Base-by-base conservation (phyloP, 2,888 invertebrate species). In the Leptura quadrifasciata region DNA sequence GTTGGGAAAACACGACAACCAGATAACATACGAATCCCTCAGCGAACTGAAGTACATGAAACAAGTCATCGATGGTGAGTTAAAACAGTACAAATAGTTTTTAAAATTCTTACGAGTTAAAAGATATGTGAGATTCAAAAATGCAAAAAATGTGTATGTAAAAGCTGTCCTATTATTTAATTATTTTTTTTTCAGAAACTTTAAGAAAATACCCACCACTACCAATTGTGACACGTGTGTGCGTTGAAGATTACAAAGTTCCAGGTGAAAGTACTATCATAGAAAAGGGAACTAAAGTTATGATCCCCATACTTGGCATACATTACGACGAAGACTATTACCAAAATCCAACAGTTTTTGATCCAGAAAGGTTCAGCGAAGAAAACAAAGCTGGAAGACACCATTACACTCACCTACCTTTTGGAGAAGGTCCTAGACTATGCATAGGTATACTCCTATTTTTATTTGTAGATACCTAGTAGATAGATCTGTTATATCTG, bases 131-230 rank as follows among this genome's bases (percentile, higher is more conserved):
- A n/a, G n/a, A n/a, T n/a, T n/a, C n/a, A n/a, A n/a, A n/a, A n/a
- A n/a, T n/a, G n/a, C n/a, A n/a, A n/a, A n/a, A n/a, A n/a, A n/a
- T n/a, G n/a, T n/a, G n/a, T n/a, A n/a, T n/a, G n/a, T n/a, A n/a
- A n/a, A n/a, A n/a, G n/a, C n/a, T n/a, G n/a, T n/a, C n/a, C n/a
- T n/a, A n/a, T n/a, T n/a, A n/a, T n/a, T n/a, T n/a, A n/a, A n/a
- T n/a, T n/a, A n/a, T 10, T 27, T 60, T 27, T 5, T 10, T 60
- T 27, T 15, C 61, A 86, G 89, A 89, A 81, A 86, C 87, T 0
- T 77, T 89, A 21, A 77, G 89, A 18, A 82, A 86, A 61, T 87
- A 85, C 71, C 87, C 89, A 4, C 87, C 87, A 5, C 81, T 85
- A 2, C 76, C 83, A 0, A 52, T 82, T 0, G 12, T 82, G 8